These are phyloP conservation scores for Erythrolamprus reginae DNA, from an alignment of 2,113 vertebrate genomes.

Conservation along the genomic window DNA sequence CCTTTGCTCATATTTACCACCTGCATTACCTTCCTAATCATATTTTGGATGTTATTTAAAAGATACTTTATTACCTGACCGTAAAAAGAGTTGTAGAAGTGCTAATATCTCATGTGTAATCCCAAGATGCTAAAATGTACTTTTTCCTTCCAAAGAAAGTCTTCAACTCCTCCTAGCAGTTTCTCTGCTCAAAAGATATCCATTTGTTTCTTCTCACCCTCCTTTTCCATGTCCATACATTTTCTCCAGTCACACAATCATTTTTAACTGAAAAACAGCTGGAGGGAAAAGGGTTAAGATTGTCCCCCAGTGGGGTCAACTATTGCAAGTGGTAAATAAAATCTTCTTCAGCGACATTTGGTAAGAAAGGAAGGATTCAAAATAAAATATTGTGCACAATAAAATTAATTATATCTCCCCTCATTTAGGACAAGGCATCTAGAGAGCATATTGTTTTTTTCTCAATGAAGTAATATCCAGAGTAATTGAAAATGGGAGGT, in stretches of 20 bases:
- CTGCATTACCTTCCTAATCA: not conserved
- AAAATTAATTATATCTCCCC: not conserved
- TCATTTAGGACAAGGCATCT: not conserved
- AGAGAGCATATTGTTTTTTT: not conserved
- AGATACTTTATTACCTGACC: not conserved
- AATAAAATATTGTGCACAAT: not conserved
- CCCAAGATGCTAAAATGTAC: not conserved
- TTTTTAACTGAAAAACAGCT: not conserved
- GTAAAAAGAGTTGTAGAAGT: not conserved
- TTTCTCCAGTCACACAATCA: not conserved
- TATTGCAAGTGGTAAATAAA: not conserved
- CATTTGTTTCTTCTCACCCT: not conserved
- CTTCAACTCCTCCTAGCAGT: not conserved
- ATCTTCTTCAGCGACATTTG: not conserved
- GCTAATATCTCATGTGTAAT: not conserved
- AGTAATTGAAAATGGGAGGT: not conserved
- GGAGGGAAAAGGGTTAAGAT: not conserved
- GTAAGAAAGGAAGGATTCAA: not conserved
- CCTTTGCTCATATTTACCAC: not conserved
- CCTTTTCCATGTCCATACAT: not conserved
- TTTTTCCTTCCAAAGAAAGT: not conserved
- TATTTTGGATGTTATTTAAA: not conserved
- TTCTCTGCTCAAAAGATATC: not conserved
- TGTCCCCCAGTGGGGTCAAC: not conserved
- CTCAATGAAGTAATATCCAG: not conserved